These are phyloP conservation scores for Lobophora halterata DNA, from an alignment of 2,888 invertebrate species.

Conservation along the genomic window DNA sequence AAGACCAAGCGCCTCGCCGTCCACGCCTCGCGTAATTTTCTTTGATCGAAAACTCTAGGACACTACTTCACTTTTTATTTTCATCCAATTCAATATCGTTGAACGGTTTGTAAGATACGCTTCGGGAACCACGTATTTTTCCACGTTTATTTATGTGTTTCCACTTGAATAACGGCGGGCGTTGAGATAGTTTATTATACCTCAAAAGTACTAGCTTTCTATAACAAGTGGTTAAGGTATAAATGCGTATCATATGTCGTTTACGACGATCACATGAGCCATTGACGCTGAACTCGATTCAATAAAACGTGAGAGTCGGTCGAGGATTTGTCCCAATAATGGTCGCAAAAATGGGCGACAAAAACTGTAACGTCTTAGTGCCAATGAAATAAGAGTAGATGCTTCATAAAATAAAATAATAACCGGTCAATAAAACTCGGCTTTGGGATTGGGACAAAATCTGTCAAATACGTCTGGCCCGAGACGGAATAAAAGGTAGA, in stretches of 20 bases:
- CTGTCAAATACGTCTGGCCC: slow-evolving; percentile 69
- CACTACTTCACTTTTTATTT: slow-evolving; percentile 67
- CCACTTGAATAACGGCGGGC: slow-evolving; percentile 31
- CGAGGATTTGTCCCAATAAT: slow-evolving; percentile 70
- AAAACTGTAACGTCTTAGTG: slow-evolving; percentile 68
- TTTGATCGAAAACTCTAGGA: slow-evolving; percentile 72
- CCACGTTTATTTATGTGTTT: slow-evolving; percentile 34
- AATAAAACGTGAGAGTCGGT: slow-evolving; percentile 64
- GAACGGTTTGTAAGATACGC: slow-evolving; percentile 50
- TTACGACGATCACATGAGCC: slow-evolving; percentile 56
- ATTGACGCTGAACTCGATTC: slow-evolving; percentile 57
- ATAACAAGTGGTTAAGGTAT: slow-evolving; percentile 33
- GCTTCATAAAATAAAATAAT: slow-evolving; percentile 79
- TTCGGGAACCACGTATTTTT: slow-evolving; percentile 38
- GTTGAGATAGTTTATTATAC: slow-evolving; percentile 34
- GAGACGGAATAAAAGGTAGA: slow-evolving; percentile 44
- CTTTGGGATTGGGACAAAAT: slow-evolving; percentile 62
- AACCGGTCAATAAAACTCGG: slow-evolving; percentile 76
- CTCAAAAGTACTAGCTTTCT: slow-evolving; percentile 24
- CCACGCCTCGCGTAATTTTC: slow-evolving; percentile 69
- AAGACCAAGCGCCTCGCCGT: slow-evolving; percentile 56
- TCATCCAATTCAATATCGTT: slow-evolving; percentile 67
- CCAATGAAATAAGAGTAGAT: slow-evolving; percentile 76
- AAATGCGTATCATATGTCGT: slow-evolving; percentile 49
- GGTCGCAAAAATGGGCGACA: slow-evolving; percentile 47